Evolutionary conservation across 2,888 invertebrate genomes (phyloP).

Genomic region (Ametastegia equiseti): DNA sequence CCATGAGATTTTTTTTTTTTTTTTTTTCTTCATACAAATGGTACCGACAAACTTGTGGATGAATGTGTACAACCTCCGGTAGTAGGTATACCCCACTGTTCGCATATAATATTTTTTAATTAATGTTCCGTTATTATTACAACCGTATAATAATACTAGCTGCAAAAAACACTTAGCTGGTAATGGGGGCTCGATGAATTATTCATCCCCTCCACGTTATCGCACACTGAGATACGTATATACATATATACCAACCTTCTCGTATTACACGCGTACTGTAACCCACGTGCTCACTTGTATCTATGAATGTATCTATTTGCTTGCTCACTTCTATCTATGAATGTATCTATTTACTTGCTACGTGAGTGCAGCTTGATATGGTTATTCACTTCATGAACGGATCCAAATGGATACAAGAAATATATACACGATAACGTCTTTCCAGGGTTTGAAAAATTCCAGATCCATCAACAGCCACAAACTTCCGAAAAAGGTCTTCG

Average conservation of each 20-base stretch:
- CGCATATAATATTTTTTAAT: conserved; percentile 28
- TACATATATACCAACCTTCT: neutral
- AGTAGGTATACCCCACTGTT: too few species aligned
- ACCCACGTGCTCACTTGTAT: neutral
- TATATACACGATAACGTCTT: too few species aligned
- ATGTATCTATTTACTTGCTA: neutral
- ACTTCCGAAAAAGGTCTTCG: too few species aligned
- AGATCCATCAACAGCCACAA: too few species aligned
- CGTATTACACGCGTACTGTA: neutral
- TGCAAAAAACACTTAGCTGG: conserved; percentile 7
- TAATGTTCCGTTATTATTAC: conserved; percentile 36
- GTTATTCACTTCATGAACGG: too few species aligned
- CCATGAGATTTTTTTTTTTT: too few species aligned
- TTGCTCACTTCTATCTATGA: neutral
- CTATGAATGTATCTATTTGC: neutral
- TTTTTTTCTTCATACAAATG: neutral
- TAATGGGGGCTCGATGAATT: conserved; percentile 26
- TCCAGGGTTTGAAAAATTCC: too few species aligned
- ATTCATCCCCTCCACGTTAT: conserved; percentile 15
- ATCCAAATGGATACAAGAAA: too few species aligned
- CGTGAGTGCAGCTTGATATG: too few species aligned
- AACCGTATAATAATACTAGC: conserved; percentile 18
- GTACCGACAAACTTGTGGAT: neutral
- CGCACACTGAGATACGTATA: neutral
- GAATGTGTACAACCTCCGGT: neutral